Evolutionary conservation across 1,140 invertebrate genomes (phyloP).

Genomic region (Bradynema listronoti): DNA sequence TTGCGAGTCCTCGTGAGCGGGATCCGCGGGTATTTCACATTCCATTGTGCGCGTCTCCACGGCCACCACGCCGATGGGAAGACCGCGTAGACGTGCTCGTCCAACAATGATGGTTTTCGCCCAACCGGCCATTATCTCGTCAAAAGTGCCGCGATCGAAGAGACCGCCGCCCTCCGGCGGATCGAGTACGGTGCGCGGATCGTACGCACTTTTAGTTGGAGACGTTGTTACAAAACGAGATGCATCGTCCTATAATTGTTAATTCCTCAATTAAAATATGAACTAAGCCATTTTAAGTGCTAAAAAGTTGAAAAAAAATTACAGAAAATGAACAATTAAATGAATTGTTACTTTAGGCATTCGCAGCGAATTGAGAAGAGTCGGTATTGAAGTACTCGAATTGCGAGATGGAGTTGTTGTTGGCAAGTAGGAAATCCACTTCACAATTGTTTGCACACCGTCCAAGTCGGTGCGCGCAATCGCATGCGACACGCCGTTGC

Average conservation of each 20-base stretch:
- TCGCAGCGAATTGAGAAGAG: not conserved
- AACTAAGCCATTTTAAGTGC: too few relatives aligned
- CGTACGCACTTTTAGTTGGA: slow-evolving; percentile 83
- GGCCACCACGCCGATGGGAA: slow-evolving; percentile 89
- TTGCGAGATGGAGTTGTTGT: slow-evolving; percentile 40
- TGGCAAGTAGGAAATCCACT: slow-evolving; percentile 67
- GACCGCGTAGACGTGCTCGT: slow-evolving; percentile 82
- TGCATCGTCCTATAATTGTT: slow-evolving; percentile 39
- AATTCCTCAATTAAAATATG: too few relatives aligned
- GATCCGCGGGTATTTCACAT: slow-evolving; percentile 88
- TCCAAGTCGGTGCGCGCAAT: slow-evolving; percentile 82
- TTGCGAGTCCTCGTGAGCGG: slow-evolving; percentile 94
- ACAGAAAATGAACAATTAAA: too few relatives aligned
- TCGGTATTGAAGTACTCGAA: not conserved
- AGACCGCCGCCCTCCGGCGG: slow-evolving; percentile 71
- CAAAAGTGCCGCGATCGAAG: slow-evolving; percentile 81
- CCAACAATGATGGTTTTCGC: slow-evolving; percentile 90
- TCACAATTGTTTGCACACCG: slow-evolving; percentile 78
- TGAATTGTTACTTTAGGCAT: too few relatives aligned
- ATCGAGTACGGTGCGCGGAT: slow-evolving; percentile 81
- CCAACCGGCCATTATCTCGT: slow-evolving; percentile 92
- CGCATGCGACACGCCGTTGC: slow-evolving; percentile 80
- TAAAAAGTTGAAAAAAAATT: too few relatives aligned
- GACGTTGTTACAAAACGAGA: slow-evolving; percentile 47
- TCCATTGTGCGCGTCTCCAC: slow-evolving; percentile 95